A percentile compares a stretch with the other conserved stretches of the same genome.
These are phyloP conservation scores for Cryptophagus acutangulus DNA, from an alignment of 2,888 invertebrate species.

Conservation along the genomic window DNA sequence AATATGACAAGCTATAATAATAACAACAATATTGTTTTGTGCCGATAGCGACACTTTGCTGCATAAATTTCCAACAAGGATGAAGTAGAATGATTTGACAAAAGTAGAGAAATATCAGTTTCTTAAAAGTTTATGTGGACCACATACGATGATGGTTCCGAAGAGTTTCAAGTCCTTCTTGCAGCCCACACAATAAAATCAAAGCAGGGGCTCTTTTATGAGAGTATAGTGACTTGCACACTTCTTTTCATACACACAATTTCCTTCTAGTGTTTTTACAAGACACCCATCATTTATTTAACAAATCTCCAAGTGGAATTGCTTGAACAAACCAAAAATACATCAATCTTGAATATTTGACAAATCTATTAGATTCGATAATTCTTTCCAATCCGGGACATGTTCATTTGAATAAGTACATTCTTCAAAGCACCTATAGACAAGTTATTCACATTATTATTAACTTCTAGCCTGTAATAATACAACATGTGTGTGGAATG, in stretches of 20 bases:
- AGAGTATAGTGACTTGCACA: slow-evolving; percentile 36
- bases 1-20: too few relatives aligned
- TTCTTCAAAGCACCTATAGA: not conserved
- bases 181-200: slow-evolving; percentile 36
- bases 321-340: not conserved
- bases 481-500: too few relatives aligned
- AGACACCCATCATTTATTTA: slow-evolving; percentile 29
- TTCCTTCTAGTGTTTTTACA: slow-evolving; percentile 36
- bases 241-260: slow-evolving; percentile 27
- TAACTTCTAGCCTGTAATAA: too few relatives aligned
- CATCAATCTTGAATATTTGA: too few relatives aligned
- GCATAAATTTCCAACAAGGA: too few relatives aligned
- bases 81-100: too few relatives aligned
- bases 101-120: too few relatives aligned
- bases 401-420: too few relatives aligned
- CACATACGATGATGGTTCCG: slow-evolving; percentile 36
- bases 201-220: slow-evolving; percentile 38
- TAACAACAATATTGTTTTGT: too few relatives aligned
- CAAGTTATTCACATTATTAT: not conserved
- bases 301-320: slow-evolving; percentile 5
- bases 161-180: slow-evolving; percentile 18
- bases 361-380: too few relatives aligned
- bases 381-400: too few relatives aligned
- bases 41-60: too few relatives aligned
- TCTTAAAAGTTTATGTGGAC: slow-evolving; percentile 39